Evolutionary conservation across 2,888 invertebrate genomes (phyloP), one percentile per base, ranked within the genome.

Genomic region (Adineta ricciae): DNA sequence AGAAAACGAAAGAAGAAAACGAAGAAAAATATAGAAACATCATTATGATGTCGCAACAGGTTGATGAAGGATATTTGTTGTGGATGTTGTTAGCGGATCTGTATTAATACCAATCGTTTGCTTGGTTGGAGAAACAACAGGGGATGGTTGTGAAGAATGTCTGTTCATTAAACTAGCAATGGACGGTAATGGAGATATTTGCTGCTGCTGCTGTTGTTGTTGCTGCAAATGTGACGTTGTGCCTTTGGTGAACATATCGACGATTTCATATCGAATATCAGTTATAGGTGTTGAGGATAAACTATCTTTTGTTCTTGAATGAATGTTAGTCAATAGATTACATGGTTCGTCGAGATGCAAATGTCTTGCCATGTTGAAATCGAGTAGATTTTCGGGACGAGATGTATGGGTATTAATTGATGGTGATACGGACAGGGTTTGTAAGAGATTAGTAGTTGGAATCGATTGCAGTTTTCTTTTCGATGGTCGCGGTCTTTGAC

Each of bases 21-120:
- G 27, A 64, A 27, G 14, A 36, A 36, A 32, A 64, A 8, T 16
- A 64, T 64, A 54, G 32, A 32, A 64, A 64, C 64, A 64, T 64
- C 64, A 64, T 64, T 27, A 64, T 32, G 64, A 64, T 64, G 64
- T 64, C 4, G 64, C 64, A 64, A 64, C 64, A 36, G 64, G 41
- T 41, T 78, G 78, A n/a, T 38, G 38, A 41, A 78, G 78, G 14
- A 78, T 41, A 78, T 78, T 78, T 24, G 78, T 78, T 41, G 78
- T 41, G 8, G 78, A 41, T 78, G 78, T 78, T 21, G 24, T 78
- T 38, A 78, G 14, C 1, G 38, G 21, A 78, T 78, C 78, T n/a
- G 78, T 78, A 78, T 78, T 78, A n/a, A 78, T 78, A 41, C 78
- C 78, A 78, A 78, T 78, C 24, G 78, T 78, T 41, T 78, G 78